These are phyloP conservation scores for Cossypha niveicapilla DNA, from an alignment of 2,797 vertebrate species.

Conservation along the genomic window DNA sequence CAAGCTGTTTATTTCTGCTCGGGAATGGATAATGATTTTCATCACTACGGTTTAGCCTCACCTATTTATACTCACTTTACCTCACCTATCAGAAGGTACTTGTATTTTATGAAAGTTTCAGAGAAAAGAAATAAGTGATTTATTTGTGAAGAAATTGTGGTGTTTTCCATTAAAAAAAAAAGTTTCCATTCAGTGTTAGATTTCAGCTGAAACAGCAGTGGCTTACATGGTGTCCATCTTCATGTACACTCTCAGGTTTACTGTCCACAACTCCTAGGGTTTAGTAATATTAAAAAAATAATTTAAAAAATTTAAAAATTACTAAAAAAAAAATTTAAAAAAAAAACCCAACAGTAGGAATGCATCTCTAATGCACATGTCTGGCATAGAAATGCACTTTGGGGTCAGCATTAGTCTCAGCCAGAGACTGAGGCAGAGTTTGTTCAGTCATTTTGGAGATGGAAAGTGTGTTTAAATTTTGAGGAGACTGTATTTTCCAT, in stretches of 20 bases:
- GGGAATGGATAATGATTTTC: conserved; percentile 95
- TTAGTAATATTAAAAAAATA: not conserved
- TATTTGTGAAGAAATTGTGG: not conserved
- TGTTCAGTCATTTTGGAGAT: not conserved
- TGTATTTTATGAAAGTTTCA: not conserved
- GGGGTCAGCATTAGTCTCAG: not conserved
- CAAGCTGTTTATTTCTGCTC: conserved; percentile 98
- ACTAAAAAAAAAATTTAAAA: not conserved
- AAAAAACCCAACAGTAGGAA: not conserved
- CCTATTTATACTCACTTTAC: conserved; percentile 99
- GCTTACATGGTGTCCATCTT: not conserved
- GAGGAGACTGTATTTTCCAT: not conserved
- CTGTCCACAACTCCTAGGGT: not conserved
- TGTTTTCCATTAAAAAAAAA: not conserved
- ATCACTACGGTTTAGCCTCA: conserved; percentile 95
- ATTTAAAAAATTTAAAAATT: not conserved
- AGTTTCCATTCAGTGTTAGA: not conserved
- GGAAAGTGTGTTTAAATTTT: not conserved
- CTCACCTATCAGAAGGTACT: conserved; percentile 94
- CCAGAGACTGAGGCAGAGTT: not conserved
- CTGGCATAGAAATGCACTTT: not conserved
- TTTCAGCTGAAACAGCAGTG: not conserved
- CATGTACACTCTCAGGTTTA: not conserved
- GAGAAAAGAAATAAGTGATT: not conserved
- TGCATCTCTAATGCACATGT: not conserved